Evolutionary conservation across 2,113 vertebrate species (phyloP).

Genomic region (Pseudonaja textilis): DNA sequence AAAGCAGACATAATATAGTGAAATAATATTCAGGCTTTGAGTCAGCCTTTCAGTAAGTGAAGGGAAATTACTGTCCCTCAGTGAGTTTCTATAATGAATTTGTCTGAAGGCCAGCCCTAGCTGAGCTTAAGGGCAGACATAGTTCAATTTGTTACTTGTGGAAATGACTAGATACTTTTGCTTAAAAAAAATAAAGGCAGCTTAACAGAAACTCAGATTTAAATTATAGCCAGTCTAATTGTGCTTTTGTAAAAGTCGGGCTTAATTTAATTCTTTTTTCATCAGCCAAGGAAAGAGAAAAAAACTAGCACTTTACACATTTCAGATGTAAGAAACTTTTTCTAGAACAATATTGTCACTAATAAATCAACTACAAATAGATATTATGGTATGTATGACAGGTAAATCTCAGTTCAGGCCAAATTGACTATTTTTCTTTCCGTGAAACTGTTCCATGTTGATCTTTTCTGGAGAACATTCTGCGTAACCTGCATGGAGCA

Average conservation of each 20-base stretch:
- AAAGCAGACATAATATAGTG: constrained; percentile 11
- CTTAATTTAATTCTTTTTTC: background rate
- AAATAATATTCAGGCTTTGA: background rate
- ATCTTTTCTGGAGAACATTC: background rate
- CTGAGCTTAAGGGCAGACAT: background rate
- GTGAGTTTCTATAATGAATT: constrained; percentile 15
- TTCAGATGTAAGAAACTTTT: background rate
- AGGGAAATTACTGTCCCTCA: background rate
- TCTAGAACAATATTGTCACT: background rate
- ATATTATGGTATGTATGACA: background rate
- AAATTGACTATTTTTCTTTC: background rate
- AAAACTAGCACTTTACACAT: background rate
- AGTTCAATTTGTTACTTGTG: background rate
- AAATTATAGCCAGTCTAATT: background rate
- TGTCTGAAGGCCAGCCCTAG: background rate
- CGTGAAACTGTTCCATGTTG: background rate
- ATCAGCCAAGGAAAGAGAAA: background rate
- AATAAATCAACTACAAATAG: background rate
- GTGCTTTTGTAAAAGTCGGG: background rate
- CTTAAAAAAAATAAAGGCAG: background rate
- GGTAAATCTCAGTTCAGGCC: background rate
- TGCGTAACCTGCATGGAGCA: background rate
- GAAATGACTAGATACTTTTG: background rate
- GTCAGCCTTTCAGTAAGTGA: background rate
- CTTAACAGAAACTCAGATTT: background rate